Percentiles rank a stretch among this genome's conserved stretches.
These are phyloP conservation scores for Erythrolamprus reginae DNA, from an alignment of 2,113 vertebrate species.

Conservation along the genomic window DNA sequence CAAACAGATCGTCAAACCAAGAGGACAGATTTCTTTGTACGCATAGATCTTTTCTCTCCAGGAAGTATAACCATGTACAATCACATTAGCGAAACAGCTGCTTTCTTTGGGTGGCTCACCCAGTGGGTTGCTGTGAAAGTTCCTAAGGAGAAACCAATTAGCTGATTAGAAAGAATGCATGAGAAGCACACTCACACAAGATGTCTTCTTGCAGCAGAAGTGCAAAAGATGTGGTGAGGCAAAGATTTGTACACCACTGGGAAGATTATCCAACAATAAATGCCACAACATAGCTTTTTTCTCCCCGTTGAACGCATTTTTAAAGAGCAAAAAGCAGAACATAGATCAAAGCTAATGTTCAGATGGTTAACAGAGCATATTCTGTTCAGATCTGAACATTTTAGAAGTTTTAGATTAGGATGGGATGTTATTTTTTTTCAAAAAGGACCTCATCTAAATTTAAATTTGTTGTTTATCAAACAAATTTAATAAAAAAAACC, in stretches of 20 bases:
- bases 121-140: slow-evolving; percentile 43
- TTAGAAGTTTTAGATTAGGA: slow-evolving; percentile 42
- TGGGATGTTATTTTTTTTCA: slow-evolving; percentile 23
- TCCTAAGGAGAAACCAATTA: slow-evolving; percentile 56
- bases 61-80: slow-evolving; percentile 35
- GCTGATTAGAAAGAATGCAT: slow-evolving; percentile 48
- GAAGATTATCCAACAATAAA: slow-evolving; percentile 13
- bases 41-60: slow-evolving; percentile 49
- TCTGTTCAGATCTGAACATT: slow-evolving; percentile 32
- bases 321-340: slow-evolving; percentile 23
- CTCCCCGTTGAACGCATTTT: slow-evolving; percentile 19
- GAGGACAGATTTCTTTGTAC: slow-evolving; percentile 52
- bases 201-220: slow-evolving; percentile 19
- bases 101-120: slow-evolving; percentile 45
- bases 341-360: slow-evolving; percentile 46
- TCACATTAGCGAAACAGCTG: slow-evolving; percentile 51
- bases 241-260: slow-evolving; percentile 22
- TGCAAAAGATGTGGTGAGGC: slow-evolving; percentile 14
- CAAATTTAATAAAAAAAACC: neutral
- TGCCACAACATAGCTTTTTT: slow-evolving; percentile 15
- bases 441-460: slow-evolving; percentile 60
- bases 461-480: slow-evolving; percentile 63
- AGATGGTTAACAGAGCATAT: slow-evolving; percentile 42
- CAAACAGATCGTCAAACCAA: slow-evolving; percentile 36
- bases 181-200: slow-evolving; percentile 33